These are phyloP conservation scores for Urocyon cinereoargenteus DNA, from an alignment of 2,797 vertebrate genomes.

Conservation along the genomic window DNA sequence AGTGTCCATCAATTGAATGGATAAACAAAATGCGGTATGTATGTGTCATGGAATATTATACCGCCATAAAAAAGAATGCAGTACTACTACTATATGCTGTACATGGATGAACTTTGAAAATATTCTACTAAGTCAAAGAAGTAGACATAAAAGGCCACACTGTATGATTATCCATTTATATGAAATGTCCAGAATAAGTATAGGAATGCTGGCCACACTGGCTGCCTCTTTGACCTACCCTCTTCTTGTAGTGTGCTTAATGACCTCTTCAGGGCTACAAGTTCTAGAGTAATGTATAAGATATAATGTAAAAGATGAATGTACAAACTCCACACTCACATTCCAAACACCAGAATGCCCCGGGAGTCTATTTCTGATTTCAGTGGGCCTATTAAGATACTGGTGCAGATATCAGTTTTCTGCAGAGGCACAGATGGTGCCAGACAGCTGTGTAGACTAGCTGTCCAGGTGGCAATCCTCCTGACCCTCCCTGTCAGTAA, in stretches of 20 bases:
- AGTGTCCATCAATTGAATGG: neutral
- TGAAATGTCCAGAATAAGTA: neutral
- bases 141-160: neutral
- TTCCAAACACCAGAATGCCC: neutral
- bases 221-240: neutral
- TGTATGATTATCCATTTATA: neutral
- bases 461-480: neutral
- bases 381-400: neutral
- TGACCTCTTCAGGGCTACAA: neutral
- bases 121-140: constrained; percentile 17
- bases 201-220: neutral
- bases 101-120: constrained; percentile 14
- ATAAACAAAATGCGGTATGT: neutral
- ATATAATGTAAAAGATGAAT: neutral
- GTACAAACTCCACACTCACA: neutral
- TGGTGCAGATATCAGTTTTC: neutral
- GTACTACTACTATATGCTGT: neutral
- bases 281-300: neutral
- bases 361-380: neutral
- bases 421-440: neutral
- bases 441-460: neutral
- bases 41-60: neutral
- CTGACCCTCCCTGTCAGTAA: neutral
- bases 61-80: neutral
- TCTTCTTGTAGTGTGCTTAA: neutral